These are phyloP conservation scores for Martes martes DNA, from an alignment of 2,113 vertebrate species.

Conservation along the genomic window DNA sequence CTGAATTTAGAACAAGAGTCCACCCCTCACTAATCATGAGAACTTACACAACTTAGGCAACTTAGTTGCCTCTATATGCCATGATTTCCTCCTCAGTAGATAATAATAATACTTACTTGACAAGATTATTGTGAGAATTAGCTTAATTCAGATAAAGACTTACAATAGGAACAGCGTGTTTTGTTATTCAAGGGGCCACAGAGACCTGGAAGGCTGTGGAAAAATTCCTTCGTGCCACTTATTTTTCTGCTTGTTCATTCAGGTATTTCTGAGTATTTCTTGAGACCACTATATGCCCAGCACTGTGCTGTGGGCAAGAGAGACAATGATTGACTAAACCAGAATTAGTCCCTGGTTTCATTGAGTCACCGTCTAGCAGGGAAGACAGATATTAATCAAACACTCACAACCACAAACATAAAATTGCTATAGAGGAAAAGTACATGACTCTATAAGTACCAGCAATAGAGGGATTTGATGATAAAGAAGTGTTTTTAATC, in stretches of 20 bases:
- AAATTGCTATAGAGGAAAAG: not conserved
- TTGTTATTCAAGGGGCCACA: not conserved
- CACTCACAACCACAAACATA: not conserved
- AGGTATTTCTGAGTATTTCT: not conserved
- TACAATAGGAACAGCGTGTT: not conserved
- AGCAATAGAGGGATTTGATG: not conserved
- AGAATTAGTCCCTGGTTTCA: not conserved
- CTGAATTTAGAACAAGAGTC: not conserved
- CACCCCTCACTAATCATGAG: not conserved
- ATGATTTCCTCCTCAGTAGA: not conserved
- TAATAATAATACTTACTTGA: not conserved
- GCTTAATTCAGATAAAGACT: not conserved
- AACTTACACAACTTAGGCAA: not conserved
- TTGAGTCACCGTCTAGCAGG: not conserved
- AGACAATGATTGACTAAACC: not conserved
- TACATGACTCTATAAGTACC: not conserved
- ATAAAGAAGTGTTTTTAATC: not conserved
- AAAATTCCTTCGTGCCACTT: not conserved
- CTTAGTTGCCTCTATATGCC: not conserved
- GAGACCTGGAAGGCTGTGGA: not conserved
- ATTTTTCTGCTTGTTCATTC: not conserved
- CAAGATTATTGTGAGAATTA: constrained; percentile 1
- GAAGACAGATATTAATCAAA: not conserved
- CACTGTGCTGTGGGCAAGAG: not conserved
- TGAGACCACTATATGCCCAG: not conserved